These are phyloP conservation scores for Drosophila watanabei DNA, from an alignment of 1,140 invertebrate genomes.

Conservation along the genomic window DNA sequence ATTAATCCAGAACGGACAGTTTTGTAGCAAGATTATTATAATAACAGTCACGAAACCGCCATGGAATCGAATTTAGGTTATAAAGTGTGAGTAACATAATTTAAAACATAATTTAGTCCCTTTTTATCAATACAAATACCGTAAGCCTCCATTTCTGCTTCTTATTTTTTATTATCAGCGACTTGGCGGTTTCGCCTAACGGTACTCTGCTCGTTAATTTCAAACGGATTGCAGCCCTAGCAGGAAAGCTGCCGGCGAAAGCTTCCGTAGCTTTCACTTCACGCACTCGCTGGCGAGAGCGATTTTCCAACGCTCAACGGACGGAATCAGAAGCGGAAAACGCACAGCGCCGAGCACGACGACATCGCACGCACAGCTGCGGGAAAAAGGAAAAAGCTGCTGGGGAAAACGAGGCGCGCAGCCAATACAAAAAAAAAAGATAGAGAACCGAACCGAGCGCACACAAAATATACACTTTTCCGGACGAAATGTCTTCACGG, in stretches of 20 bases:
- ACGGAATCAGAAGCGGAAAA: conserved; percentile 68
- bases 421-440: conserved; percentile 35
- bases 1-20: not conserved
- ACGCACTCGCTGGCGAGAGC: conserved; percentile 40
- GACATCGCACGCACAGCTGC: conserved; percentile 62
- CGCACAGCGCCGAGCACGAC: conserved; percentile 65
- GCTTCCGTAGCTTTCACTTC: conserved; percentile 39
- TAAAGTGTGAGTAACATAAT: too few relatives aligned
- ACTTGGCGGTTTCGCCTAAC: conserved; percentile 24
- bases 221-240: conserved; percentile 59
- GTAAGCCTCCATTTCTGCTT: not conserved
- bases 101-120: not conserved
- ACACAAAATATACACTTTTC: conserved; percentile 56
- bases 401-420: conserved; percentile 45
- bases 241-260: conserved; percentile 46
- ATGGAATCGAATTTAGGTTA: too few relatives aligned
- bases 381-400: conserved; percentile 64
- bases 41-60: too few relatives aligned
- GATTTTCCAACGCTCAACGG: conserved; percentile 65
- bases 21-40: not conserved
- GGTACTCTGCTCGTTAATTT: conserved; percentile 15
- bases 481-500: conserved; percentile 68
- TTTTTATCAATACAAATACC: not conserved
- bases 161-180: not conserved
- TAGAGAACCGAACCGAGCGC: conserved; percentile 46